Evolutionary conservation across 64 coral and sea anemone species (phyloP).

Genomic region (Montipora sp.): DNA sequence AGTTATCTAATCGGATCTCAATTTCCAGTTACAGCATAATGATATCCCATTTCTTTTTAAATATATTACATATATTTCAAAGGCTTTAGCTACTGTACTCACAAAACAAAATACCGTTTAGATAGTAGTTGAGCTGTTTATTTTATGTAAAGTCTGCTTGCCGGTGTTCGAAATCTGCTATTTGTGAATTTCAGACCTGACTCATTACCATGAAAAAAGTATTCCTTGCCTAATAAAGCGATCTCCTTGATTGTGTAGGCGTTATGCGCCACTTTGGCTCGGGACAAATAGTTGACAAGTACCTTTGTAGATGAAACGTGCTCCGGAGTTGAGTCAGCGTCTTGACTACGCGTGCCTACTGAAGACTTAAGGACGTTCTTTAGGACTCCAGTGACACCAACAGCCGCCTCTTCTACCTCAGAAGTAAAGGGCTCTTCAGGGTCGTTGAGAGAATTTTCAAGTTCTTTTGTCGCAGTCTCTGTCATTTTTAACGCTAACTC

Average conservation of each 20-base stretch:
- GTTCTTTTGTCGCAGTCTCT: neutral
- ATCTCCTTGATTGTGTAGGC: neutral
- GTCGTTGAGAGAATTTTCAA: neutral
- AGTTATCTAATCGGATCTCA: no score
- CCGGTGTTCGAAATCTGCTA: no score
- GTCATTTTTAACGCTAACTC: neutral
- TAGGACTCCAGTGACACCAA: neutral
- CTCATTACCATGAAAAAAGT: no score
- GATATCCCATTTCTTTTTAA: no score
- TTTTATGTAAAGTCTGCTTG: no score
- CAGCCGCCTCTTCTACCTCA: constrained; percentile 12
- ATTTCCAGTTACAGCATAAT: no score
- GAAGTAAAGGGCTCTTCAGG: neutral
- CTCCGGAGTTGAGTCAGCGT: neutral
- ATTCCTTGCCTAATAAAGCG: neutral
- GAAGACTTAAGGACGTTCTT: constrained; percentile 15
- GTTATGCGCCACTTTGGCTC: no score
- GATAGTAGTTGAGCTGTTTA: no score
- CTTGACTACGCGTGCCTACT: neutral
- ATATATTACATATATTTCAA: no score
- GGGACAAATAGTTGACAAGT: neutral
- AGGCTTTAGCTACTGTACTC: no score
- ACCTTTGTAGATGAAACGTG: neutral
- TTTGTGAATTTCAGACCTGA: no score
- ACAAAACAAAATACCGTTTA: no score